Conservation (phyloP, 2,888 invertebrate genomes). For the Cenopis cana region DNA sequence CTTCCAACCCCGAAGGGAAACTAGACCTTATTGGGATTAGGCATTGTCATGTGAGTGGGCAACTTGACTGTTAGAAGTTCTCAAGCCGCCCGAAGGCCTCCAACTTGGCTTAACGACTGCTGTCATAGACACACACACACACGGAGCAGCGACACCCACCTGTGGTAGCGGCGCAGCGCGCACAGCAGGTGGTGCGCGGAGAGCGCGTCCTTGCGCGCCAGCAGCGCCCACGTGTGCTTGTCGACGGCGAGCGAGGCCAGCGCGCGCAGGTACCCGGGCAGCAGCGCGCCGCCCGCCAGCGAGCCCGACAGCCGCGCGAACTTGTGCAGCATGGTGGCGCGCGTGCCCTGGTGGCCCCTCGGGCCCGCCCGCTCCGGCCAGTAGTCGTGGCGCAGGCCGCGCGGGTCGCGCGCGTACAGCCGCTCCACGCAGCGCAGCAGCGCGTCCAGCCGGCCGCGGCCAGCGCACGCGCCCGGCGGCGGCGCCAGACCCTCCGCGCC, state of each 20-base stretch:
- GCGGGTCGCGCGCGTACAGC: constrained; percentile 91
- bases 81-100: too few species aligned
- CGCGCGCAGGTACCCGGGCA: constrained; percentile 95
- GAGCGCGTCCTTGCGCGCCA: constrained; percentile 70
- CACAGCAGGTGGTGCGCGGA: constrained; percentile 73
- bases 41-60: too few species aligned
- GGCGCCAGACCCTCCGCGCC: constrained; percentile 91
- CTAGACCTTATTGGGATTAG: too few species aligned
- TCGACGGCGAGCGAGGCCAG: constrained; percentile 92
- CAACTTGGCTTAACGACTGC: too few species aligned
- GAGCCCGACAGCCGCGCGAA: constrained; percentile 96
- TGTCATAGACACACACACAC: too few species aligned
- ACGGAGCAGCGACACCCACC: constrained; percentile 63
- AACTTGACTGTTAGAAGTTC: too few species aligned
- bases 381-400: constrained; percentile 91
- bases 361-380: too few species aligned
- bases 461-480: constrained; percentile 80
- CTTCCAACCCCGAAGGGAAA: too few species aligned
- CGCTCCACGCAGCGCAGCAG: constrained; percentile 91
- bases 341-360: too few species aligned
- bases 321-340: constrained; percentile 93
- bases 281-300: constrained; percentile 92
- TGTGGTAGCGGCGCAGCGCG: constrained; percentile 90
- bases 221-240: constrained; percentile 88
- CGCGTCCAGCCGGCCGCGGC: constrained; percentile 92